Evolutionary conservation across 1,140 invertebrate genomes (phyloP).

Genomic region (Phymastichus coffea): DNA sequence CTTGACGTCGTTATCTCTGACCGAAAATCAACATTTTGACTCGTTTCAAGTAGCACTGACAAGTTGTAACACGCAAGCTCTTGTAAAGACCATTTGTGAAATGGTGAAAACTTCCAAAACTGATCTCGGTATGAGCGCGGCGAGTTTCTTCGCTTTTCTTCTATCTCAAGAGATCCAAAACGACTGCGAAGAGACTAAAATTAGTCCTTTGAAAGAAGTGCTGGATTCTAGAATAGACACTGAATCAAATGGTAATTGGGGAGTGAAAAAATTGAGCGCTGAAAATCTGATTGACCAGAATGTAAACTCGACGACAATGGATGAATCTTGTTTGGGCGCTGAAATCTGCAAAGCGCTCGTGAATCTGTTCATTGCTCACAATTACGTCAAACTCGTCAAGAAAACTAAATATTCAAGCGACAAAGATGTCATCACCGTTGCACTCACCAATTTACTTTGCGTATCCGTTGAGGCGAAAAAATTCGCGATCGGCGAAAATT

Average conservation of each 20-base stretch:
- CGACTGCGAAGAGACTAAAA: slow-evolving; percentile 34
- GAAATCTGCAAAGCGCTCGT: slow-evolving; percentile 55
- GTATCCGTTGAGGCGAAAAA: slow-evolving; percentile 54
- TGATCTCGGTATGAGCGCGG: slow-evolving; percentile 42
- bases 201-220: slow-evolving; percentile 26
- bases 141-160: slow-evolving; percentile 43
- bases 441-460: slow-evolving; percentile 54
- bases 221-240: slow-evolving; percentile 33
- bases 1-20: slow-evolving; percentile 45
- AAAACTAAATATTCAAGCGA: slow-evolving; percentile 39
- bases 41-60: slow-evolving; percentile 46
- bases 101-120: slow-evolving; percentile 41
- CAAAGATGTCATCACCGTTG: slow-evolving; percentile 48
- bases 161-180: slow-evolving; percentile 45
- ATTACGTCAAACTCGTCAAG: slow-evolving; percentile 45
- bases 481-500: slow-evolving; percentile 46
- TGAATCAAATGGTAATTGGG: background rate
- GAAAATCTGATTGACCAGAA: background rate
- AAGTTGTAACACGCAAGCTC: slow-evolving; percentile 39
- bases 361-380: slow-evolving; percentile 53
- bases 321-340: slow-evolving; percentile 38
- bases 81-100: slow-evolving; percentile 48
- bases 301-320: background rate
- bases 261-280: background rate
- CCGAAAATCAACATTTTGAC: slow-evolving; percentile 44